Evolutionary conservation across 2,888 invertebrate genomes (phyloP).

Genomic region (Acleris laterana): DNA sequence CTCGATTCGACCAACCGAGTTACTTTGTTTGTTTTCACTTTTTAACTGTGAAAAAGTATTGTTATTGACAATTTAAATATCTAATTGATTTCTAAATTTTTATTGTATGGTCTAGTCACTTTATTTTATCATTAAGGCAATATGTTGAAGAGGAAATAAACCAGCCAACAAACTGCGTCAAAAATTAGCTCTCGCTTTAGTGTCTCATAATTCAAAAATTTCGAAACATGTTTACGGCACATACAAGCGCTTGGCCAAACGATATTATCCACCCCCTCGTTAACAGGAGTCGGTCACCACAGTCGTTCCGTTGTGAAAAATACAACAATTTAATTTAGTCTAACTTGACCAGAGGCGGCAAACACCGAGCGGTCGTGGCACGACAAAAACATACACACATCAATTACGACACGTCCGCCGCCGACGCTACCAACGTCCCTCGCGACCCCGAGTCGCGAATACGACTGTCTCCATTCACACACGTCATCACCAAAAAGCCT

Average conservation of each 20-base stretch:
- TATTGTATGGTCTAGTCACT: too few species aligned
- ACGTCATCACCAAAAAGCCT: conserved; percentile 16
- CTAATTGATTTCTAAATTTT: neutral
- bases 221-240: conserved; percentile 49
- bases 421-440: conserved; percentile 52
- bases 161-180: conserved; percentile 18
- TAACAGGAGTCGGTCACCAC: conserved; percentile 61
- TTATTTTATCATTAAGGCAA: neutral
- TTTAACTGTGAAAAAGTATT: neutral
- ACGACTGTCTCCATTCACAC: conserved; percentile 8
- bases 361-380: conserved; percentile 66
- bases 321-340: conserved; percentile 82
- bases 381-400: conserved; percentile 78
- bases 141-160: neutral
- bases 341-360: conserved; percentile 72
- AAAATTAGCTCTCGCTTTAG: conserved; percentile 39
- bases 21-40: neutral
- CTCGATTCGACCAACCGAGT: conserved; percentile 29
- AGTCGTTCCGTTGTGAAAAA: conserved; percentile 76
- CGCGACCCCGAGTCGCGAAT: conserved; percentile 61
- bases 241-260: conserved; percentile 54
- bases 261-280: conserved; percentile 67
- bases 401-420: conserved; percentile 66
- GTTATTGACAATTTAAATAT: neutral
- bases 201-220: conserved; percentile 49